Evolutionary conservation across 2,113 vertebrate species (phyloP).

Genomic region (Tyto alba): DNA sequence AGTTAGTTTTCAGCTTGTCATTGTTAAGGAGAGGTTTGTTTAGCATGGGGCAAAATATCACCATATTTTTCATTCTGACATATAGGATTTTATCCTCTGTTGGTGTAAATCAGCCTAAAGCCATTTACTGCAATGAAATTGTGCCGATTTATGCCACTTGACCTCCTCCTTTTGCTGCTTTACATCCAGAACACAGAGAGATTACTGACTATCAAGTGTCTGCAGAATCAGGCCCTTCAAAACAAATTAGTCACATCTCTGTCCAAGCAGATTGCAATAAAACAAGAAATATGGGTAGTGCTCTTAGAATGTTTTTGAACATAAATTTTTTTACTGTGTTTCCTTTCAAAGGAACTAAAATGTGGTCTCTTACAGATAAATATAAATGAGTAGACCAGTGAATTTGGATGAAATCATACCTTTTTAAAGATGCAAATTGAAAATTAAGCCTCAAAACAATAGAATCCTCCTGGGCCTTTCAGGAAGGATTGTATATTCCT

Average conservation of each 20-base stretch:
- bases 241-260: constrained; percentile 45
- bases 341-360: constrained; percentile 41
- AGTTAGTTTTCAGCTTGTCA: neutral
- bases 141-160: neutral
- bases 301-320: constrained; percentile 19
- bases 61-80: neutral
- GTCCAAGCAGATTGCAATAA: neutral
- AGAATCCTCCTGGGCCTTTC: constrained; percentile 24
- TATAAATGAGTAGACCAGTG: constrained; percentile 48
- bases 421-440: constrained; percentile 70
- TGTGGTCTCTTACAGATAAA: constrained; percentile 65
- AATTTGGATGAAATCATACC: constrained; percentile 63
- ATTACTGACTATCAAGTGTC: constrained; percentile 13
- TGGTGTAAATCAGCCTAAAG: constrained; percentile 15
- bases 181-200: constrained; percentile 1
- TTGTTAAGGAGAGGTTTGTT: neutral
- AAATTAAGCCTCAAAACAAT: constrained; percentile 63
- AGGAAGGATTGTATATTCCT: constrained; percentile 10
- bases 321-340: neutral
- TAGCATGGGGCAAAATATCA: neutral
- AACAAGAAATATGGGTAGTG: neutral
- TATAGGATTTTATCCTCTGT: neutral
- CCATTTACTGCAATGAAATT: neutral
- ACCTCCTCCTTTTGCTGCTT: constrained; percentile 32
- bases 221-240: constrained; percentile 49